A percentile compares a stretch with the other conserved stretches of the same genome.
Conservation (phyloP, 2,113 vertebrate species). For the Campylomormyrus numenius region DNA sequence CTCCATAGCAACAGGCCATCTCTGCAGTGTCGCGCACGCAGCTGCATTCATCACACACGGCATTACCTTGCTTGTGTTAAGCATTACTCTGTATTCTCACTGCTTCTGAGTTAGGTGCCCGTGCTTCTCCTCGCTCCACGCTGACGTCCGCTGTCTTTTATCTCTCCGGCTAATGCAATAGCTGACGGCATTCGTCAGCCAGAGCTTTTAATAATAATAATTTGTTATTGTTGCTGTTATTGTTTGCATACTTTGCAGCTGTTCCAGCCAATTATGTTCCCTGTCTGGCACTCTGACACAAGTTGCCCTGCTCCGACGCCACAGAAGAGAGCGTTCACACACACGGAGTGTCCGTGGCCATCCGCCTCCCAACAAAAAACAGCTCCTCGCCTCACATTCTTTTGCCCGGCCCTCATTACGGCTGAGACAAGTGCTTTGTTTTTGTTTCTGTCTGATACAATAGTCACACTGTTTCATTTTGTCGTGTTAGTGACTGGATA, state of each 20-base stretch:
- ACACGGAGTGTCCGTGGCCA: neutral
- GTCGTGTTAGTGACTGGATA: neutral
- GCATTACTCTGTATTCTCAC: neutral
- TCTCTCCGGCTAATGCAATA: conserved; percentile 10
- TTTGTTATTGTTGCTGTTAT: neutral
- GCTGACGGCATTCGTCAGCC: neutral
- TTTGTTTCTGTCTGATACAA: conserved; percentile 2
- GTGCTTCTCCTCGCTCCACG: neutral
- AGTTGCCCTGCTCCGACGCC: neutral
- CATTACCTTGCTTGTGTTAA: conserved; percentile 14
- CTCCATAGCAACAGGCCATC: conserved; percentile 26
- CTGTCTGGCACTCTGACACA: neutral
- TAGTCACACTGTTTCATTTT: neutral
- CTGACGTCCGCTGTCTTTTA: conserved; percentile 2
- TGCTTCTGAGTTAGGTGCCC: neutral
- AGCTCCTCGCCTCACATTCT: neutral
- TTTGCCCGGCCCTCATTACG: neutral
- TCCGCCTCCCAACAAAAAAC: neutral
- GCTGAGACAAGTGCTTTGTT: conserved; percentile 3
- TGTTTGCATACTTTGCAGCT: conserved; percentile 5
- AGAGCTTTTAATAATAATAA: conserved; percentile 13
- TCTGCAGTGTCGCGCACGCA: neutral
- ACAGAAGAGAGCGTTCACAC: neutral
- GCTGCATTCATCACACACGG: conserved; percentile 9
- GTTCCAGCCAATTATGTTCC: neutral